Evolutionary conservation across 2,113 vertebrate species (phyloP).

Genomic region (Azemiops feae): DNA sequence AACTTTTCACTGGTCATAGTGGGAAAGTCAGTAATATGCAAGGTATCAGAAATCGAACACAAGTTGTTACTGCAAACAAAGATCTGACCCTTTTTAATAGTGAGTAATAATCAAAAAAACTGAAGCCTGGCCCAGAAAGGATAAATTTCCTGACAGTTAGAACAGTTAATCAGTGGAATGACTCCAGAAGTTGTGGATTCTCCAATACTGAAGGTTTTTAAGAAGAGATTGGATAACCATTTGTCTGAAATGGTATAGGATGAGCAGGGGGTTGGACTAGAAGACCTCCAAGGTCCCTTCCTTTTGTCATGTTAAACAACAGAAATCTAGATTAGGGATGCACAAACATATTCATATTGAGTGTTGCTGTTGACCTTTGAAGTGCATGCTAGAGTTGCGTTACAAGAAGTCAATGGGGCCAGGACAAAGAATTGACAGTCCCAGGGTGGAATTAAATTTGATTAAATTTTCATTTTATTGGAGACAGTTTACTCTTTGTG

Average conservation of each 20-base stretch:
- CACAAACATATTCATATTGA: background rate
- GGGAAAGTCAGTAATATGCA: too few species aligned
- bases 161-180: too few species aligned
- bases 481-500: background rate
- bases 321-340: background rate
- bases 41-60: too few species aligned
- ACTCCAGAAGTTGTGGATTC: too few species aligned
- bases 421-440: background rate
- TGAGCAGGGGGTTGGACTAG: too few species aligned
- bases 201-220: background rate
- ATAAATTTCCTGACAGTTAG: too few species aligned
- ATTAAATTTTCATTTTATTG: background rate
- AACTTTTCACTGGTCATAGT: too few species aligned
- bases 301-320: too few species aligned
- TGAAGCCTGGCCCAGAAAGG: background rate
- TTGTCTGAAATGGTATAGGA: background rate
- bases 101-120: background rate
- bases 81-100: background rate
- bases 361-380: background rate
- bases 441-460: background rate
- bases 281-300: too few species aligned
- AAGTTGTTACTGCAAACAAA: background rate
- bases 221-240: background rate
- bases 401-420: background rate
- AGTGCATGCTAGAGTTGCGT: background rate